Conservation (phyloP, 2,888 invertebrate species). For the Lamellibrachia columna region DNA sequence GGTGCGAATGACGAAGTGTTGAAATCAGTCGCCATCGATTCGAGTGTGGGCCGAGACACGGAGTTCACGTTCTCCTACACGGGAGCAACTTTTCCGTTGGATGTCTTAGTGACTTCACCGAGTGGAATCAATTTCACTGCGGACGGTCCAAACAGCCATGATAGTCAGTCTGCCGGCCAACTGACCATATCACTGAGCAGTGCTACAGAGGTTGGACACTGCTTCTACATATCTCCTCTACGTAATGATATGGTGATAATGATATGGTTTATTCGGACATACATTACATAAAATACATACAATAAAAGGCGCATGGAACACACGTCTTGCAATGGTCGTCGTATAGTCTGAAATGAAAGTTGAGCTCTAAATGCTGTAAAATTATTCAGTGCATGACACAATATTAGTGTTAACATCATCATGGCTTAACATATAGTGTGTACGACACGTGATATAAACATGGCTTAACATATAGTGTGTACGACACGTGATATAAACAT, state of each 20-base stretch:
- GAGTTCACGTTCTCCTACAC: constrained; percentile 39
- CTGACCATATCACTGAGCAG: not conserved
- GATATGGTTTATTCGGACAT: not conserved
- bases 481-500: no score
- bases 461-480: no score
- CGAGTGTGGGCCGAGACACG: constrained; percentile 42
- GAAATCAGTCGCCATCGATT: constrained; percentile 39
- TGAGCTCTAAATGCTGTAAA: no score
- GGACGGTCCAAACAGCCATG: not conserved
- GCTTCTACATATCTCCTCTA: not conserved
- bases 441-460: no score
- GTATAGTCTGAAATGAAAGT: no score
- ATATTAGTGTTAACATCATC: no score
- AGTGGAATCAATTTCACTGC: not conserved
- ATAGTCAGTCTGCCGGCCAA: not conserved
- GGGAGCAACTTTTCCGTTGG: not conserved
- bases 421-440: no score
- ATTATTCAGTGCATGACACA: no score
- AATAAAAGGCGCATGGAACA: no score
- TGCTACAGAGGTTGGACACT: not conserved
- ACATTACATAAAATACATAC: no score
- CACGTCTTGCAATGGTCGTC: no score
- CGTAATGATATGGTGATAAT: not conserved
- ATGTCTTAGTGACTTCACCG: not conserved
- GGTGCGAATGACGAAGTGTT: not conserved